phyloP scores from a whole-genome alignment of 2,113 vertebrate genomes.

The Lophochroa leadbeateri region DNA sequence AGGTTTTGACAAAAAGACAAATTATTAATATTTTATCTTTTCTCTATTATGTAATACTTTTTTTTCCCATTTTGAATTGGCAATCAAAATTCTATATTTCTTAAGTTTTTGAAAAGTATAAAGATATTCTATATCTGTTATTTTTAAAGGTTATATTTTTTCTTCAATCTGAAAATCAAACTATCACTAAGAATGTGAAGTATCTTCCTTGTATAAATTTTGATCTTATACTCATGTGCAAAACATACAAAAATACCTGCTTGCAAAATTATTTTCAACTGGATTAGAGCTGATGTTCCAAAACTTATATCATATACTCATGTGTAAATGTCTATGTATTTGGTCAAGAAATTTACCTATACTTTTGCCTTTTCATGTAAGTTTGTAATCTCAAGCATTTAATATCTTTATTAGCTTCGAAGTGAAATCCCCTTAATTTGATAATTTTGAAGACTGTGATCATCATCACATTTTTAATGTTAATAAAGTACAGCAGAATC shows the following conservation, averaged over 20 bases:
- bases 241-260: not conserved
- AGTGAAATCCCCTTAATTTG: not conserved
- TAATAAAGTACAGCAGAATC: not conserved
- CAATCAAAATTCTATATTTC: not conserved
- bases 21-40: not conserved
- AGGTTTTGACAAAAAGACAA: not conserved
- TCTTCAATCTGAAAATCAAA: not conserved
- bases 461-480: not conserved
- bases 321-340: not conserved
- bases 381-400: not conserved
- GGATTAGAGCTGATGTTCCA: not conserved
- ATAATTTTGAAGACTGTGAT: not conserved
- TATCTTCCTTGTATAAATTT: not conserved
- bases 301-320: accelerated
- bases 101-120: not conserved
- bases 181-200: not conserved
- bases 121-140: not conserved
- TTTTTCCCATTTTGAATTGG: not conserved
- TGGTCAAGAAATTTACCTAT: not conserved
- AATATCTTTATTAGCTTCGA: not conserved
- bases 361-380: not conserved
- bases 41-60: not conserved
- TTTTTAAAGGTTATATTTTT: not conserved
- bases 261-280: not conserved
- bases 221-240: not conserved